Base-by-base conservation (phyloP, 92 coral and sea anemone species). In the Pocillopora meandrina region DNA sequence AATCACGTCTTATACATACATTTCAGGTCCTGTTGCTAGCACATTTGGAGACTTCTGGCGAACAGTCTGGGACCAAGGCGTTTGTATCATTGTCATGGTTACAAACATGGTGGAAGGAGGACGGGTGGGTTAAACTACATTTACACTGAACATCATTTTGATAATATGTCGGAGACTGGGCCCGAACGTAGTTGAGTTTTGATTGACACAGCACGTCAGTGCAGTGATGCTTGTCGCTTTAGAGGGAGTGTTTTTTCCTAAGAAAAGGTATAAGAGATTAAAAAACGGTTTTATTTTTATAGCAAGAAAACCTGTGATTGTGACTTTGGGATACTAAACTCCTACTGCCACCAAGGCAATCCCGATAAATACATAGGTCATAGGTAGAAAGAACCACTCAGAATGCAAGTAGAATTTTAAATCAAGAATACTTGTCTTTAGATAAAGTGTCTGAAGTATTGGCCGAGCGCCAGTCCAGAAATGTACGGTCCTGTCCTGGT, bases 381-480 rank as follows among this genome's bases (percentile, higher is more conserved):
- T 42, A 12, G 23, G 63, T 60, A 55, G 35, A 55, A 0, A 2
- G 36, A 19, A 13, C n/a, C 17, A 49, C 8, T 10, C 16, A 31
- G 26, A 49, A 15, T 77, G 31, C 68, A 26, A 7, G 36, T 57
- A 55, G 12, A 57, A 2, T 18, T 77, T 77, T 61, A 31, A 4
- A n/a, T 77, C 52, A n/a, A 61, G 14, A 2, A 6, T 82, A 34
- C 57, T 74, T 76, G n/a, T 36, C 15, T 74, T 15, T 72, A 97
- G 99, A 92, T 97, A 4, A 97, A 97, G 77, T 97, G 99, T 60
- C 82, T 92, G 59, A 97, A 92, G 77, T 97, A 97, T 85, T 97
- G 99, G 99, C 99, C 99, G 64, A 95, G 93, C 56, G 81, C 98
- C 64, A 91, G 91, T 75, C 94, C 97, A 52, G 99, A 97, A 88